These are phyloP conservation scores for Stichopus horrens DNA, from an alignment of 53 echinoderm and acorn worm genomes.

Conservation along the genomic window DNA sequence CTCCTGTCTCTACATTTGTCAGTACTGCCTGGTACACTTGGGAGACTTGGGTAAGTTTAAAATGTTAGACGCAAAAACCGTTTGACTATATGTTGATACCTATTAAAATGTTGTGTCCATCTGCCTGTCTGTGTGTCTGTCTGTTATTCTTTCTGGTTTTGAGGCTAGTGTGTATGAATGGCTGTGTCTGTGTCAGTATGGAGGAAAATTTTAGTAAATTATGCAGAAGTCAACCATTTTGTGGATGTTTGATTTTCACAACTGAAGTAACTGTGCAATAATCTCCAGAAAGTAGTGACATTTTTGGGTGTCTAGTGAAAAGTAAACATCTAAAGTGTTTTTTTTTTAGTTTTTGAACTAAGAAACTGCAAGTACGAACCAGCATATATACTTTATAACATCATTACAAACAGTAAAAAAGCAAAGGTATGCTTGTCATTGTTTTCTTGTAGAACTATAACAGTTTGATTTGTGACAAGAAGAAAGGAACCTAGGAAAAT, in stretches of 20 bases:
- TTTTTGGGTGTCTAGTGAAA: slow-evolving; percentile 79
- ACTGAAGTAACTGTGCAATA: slow-evolving; percentile 68
- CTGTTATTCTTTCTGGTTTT: slow-evolving; percentile 87
- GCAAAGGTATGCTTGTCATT: no score
- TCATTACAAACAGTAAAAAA: no score
- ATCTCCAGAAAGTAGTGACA: slow-evolving; percentile 80
- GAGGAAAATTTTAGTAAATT: background rate
- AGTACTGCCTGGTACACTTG: slow-evolving; percentile 86
- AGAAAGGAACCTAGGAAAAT: no score
- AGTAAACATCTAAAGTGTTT: background rate
- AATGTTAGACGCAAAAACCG: background rate
- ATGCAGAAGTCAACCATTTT: background rate
- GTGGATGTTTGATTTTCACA: slow-evolving; percentile 51
- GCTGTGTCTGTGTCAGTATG: no score
- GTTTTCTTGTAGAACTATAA: no score
- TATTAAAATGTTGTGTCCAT: background rate
- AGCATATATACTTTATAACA: no score
- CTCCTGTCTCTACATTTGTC: slow-evolving; percentile 91
- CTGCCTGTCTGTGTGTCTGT: slow-evolving; percentile 84
- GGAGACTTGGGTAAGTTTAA: slow-evolving; percentile 81
- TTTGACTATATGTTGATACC: background rate
- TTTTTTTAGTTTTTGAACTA: no score
- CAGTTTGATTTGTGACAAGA: no score
- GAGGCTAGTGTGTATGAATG: slow-evolving; percentile 77
- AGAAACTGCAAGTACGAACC: no score